phyloP scores from a whole-genome alignment of 1,140 invertebrate species.

The Polyergus mexicanus region DNA sequence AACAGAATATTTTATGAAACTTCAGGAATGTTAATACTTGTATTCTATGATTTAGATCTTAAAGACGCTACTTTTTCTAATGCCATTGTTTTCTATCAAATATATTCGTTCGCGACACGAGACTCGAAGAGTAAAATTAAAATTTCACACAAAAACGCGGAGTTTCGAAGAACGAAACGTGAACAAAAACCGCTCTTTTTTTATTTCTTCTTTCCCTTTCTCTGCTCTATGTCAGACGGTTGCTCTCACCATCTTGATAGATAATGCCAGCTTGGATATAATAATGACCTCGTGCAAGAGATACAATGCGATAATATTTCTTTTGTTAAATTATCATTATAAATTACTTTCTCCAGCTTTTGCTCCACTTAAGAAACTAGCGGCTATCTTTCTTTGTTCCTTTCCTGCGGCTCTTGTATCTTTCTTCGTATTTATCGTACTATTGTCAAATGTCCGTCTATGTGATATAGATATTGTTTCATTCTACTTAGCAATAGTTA shows the following conservation, averaged over 20 bases:
- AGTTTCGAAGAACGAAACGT: conserved; percentile 76
- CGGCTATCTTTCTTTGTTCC: conserved; percentile 7
- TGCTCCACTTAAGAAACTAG: conserved; percentile 47
- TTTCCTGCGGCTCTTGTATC: neutral
- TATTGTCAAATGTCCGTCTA: neutral
- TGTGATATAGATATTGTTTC: neutral
- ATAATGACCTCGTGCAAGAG: conserved; percentile 73
- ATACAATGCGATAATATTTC: conserved; percentile 77
- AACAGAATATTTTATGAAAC: neutral
- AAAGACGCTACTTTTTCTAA: neutral
- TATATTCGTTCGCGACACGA: neutral
- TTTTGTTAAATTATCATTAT: conserved; percentile 78
- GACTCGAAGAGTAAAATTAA: conserved; percentile 6
- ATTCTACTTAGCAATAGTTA: neutral
- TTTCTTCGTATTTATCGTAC: conserved; percentile 25
- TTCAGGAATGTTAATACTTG: conserved; percentile 8
- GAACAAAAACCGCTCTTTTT: conserved; percentile 76
- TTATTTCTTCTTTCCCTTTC: conserved; percentile 53
- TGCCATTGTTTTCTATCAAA: neutral
- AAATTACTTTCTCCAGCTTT: conserved; percentile 63
- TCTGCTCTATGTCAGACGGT: conserved; percentile 65
- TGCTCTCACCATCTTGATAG: conserved; percentile 68
- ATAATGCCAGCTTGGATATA: conserved; percentile 77
- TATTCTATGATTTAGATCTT: neutral
- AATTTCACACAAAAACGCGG: neutral